A percentile compares a stretch with the other conserved stretches of the same genome.
Conservation (phyloP, 2,797 vertebrate species). For the Hydrophis major region DNA sequence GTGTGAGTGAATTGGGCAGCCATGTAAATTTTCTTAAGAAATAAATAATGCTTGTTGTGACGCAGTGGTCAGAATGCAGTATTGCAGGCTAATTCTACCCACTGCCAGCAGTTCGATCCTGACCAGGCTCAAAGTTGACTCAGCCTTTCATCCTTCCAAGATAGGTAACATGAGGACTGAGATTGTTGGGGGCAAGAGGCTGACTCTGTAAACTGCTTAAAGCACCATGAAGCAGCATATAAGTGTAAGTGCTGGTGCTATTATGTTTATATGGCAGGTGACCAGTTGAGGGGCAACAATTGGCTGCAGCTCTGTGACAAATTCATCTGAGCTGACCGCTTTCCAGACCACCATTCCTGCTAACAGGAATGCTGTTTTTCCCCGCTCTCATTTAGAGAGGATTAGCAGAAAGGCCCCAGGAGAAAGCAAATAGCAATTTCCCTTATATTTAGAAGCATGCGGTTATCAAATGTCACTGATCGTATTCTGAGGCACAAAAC, state of each 20-base stretch:
- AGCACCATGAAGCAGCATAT: background rate
- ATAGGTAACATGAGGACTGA: too few species aligned
- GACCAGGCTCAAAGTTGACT: too few species aligned
- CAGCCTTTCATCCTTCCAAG: too few species aligned
- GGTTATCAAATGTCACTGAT: constrained; percentile 1
- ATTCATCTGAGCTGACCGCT: background rate
- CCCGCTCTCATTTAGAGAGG: background rate
- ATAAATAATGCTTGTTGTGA: too few species aligned
- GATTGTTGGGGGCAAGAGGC: background rate
- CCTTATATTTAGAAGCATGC: background rate
- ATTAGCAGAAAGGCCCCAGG: background rate
- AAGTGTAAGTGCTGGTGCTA: background rate
- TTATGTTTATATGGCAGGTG: too few species aligned
- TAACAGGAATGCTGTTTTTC: background rate
- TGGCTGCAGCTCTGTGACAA: background rate
- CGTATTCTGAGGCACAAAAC: background rate
- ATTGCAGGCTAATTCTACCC: too few species aligned
- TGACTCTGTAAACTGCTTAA: background rate
- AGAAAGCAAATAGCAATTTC: background rate
- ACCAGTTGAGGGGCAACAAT: too few species aligned
- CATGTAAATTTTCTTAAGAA: too few species aligned
- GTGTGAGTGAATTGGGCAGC: too few species aligned
- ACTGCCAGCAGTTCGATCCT: too few species aligned
- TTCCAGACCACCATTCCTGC: background rate
- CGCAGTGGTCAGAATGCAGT: too few species aligned